These are phyloP conservation scores for Vesta saturnalis DNA, from an alignment of 2,888 invertebrate genomes.

Conservation along the genomic window DNA sequence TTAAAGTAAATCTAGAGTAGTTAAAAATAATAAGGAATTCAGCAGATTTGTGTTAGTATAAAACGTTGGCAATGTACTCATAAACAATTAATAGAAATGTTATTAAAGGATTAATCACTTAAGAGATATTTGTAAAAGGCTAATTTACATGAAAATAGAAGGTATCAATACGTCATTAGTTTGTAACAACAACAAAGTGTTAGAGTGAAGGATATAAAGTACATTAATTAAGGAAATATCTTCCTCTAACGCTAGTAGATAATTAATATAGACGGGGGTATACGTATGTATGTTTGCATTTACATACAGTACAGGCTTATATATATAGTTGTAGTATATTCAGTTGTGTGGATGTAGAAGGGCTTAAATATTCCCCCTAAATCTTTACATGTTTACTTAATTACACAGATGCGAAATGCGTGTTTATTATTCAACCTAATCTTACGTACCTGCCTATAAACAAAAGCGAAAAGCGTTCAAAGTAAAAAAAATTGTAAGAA, in stretches of 20 bases:
- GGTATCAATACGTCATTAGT: background rate
- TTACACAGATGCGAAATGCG: conserved; percentile 15
- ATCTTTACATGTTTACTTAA: conserved; percentile 25
- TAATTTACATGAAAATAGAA: no score
- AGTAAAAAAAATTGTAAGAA: no score
- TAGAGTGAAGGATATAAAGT: background rate
- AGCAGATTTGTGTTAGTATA: no score
- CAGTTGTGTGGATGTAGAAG: conserved; percentile 12
- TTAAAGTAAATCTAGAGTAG: no score
- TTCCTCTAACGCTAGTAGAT: conserved; percentile 9
- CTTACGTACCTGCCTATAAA: no score
- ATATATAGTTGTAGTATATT: conserved; percentile 18
- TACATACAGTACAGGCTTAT: conserved; percentile 15
- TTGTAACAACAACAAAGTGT: background rate
- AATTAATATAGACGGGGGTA: background rate
- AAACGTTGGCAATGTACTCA: no score
- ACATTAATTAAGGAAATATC: conserved; percentile 11
- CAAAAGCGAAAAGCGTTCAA: no score
- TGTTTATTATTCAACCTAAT: conserved; percentile 9
- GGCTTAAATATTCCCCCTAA: conserved; percentile 12
- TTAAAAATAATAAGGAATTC: no score
- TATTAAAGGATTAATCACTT: no score
- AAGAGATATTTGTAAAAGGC: no score
- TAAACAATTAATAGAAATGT: no score
- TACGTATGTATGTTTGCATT: conserved; percentile 6